phyloP scores from a whole-genome alignment of 2,888 invertebrate genomes.

The Unio pictorum region DNA sequence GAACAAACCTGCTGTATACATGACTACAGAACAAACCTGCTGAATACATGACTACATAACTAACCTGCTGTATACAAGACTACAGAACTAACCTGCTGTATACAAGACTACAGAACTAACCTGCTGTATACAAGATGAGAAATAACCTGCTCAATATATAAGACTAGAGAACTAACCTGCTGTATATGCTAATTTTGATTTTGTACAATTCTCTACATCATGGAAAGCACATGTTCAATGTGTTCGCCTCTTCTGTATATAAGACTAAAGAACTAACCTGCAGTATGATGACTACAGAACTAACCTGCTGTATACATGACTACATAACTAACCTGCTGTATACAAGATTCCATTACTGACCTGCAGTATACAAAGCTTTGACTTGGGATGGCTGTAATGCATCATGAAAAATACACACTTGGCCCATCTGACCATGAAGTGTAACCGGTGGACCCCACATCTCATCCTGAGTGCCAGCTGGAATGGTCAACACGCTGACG shows the following conservation, averaged over 20 bases:
- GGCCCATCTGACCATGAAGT: slow-evolving; percentile 75
- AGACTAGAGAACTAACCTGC: slow-evolving; percentile 60
- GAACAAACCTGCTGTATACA: no score
- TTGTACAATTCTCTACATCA: no score
- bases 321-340: slow-evolving; percentile 61
- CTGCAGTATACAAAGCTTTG: slow-evolving; percentile 67
- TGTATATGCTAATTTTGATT: slow-evolving; percentile 25
- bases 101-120: slow-evolving; percentile 8
- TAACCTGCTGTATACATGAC: neutral
- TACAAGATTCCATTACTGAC: slow-evolving; percentile 46
- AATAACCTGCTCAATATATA: neutral
- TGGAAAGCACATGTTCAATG: no score
- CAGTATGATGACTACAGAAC: no score
- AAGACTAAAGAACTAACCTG: no score
- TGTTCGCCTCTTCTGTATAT: no score
- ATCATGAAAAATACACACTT: slow-evolving; percentile 74
- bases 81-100: slow-evolving; percentile 62
- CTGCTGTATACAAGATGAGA: slow-evolving; percentile 35
- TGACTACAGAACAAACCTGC: no score
- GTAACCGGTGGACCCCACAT: slow-evolving; percentile 75
- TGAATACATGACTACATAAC: no score
- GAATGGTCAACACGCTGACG: slow-evolving; percentile 73
- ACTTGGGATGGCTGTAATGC: slow-evolving; percentile 69
- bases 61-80: neutral
- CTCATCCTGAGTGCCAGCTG: slow-evolving; percentile 75